Conservation (phyloP, 2,113 vertebrate genomes). For the Bungarus multicinctus region DNA sequence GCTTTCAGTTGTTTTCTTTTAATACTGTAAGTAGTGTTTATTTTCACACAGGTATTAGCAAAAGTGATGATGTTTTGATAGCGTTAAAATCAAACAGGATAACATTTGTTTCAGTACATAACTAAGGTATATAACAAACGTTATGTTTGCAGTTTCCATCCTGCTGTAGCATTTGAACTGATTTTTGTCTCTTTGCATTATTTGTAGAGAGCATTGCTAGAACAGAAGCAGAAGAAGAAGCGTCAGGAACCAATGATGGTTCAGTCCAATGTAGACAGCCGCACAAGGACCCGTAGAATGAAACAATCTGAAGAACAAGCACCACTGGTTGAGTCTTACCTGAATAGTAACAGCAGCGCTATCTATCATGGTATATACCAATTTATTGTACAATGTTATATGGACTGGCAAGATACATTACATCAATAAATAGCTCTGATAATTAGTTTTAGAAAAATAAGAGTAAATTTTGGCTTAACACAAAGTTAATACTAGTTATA, state of each 20-base stretch:
- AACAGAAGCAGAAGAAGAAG: conserved; percentile 98
- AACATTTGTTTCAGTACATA: neutral
- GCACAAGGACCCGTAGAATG: conserved; percentile 83
- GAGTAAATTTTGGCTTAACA: neutral
- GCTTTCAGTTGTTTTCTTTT: neutral
- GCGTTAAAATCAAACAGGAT: conserved; percentile 7
- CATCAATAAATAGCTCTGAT: neutral
- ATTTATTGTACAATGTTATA: conserved; percentile 1
- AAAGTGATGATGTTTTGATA: neutral
- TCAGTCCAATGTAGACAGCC: conserved; percentile 90
- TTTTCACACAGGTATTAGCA: neutral
- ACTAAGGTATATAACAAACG: neutral
- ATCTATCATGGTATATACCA: conserved; percentile 84
- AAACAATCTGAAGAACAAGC: conserved; percentile 96
- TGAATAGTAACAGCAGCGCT: conserved; percentile 94
- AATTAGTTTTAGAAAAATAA: neutral
- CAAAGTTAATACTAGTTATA: neutral
- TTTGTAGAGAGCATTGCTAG: conserved; percentile 85
- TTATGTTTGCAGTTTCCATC: neutral
- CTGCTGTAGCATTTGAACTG: neutral
- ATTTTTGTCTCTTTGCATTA: conserved; percentile 7
- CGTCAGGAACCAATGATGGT: conserved; percentile 99
- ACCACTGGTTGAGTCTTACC: conserved; percentile 93
- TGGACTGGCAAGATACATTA: neutral
- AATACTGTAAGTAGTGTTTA: neutral